Evolutionary conservation across 2,113 vertebrate genomes (phyloP), one percentile per base, ranked within the genome.

Genomic region (Cheirogaleus medius): DNA sequence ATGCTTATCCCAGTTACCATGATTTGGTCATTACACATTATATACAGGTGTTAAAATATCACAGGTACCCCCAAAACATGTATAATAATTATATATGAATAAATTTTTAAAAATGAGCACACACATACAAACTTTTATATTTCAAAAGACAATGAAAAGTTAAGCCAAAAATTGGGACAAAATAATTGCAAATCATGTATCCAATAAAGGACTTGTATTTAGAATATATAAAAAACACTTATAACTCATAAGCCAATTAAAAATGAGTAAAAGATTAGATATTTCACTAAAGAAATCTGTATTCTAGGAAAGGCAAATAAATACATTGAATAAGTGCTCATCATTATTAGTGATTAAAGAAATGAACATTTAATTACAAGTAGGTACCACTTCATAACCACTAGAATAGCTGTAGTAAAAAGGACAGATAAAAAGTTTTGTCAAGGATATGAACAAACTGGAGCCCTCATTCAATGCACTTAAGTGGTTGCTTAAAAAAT

Each of bases 301-400:
- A 63, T 29, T 12, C 58, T 52, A 88, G 87, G 37, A 80, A 80
- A 90, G 68, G 29, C 56, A 47, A 90, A 14, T 27, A 84, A 63
- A 66, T 82, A 71, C 1, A 39, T 42, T 91, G 64, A 90, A 37
- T 90, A 92, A 49, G 49, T 69, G 4, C 17, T 47, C 42, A 94
- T 29, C 7, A 91, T 94, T 87, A 85, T 91, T 78, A 76, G 6
- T 93, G n/a, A 78, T 87, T 78, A 58, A 91, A 71, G 52, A 95
- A 87, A 77, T 85, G 6, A 74, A 95, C 60, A 63, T 89, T 80
- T 93, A 92, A 42, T 39, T 56, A 60, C 17, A 83, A 56, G 39
- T 87, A 81, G 64, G 34, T 78, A 39, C 18, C 13, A 69, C 8
- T 89, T 88, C 34, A 56, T 66, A 97, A 47, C 39, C 42, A 52